Percentiles rank a stretch among this genome's conserved stretches.
Conservation (phyloP, 2,113 vertebrate species). For the Hemibagrus wyckioides region DNA sequence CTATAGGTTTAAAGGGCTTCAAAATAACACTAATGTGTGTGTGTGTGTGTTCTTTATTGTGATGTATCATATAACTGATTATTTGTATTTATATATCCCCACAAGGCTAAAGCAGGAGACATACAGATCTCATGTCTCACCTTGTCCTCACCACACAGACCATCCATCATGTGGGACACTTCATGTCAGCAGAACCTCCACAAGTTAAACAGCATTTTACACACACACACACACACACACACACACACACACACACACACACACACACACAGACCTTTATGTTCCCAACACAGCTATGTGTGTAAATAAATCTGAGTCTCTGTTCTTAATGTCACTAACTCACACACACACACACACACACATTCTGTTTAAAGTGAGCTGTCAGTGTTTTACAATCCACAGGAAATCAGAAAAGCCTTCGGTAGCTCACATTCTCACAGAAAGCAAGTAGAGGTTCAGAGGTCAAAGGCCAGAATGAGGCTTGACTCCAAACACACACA, state of each 20-base stretch:
- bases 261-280: background rate
- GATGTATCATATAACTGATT: background rate
- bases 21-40: background rate
- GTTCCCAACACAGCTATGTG: background rate
- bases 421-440: conserved; percentile 67
- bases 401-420: conserved; percentile 71
- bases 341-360: background rate
- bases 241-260: background rate
- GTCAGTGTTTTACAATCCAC: conserved; percentile 29
- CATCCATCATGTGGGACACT: conserved; percentile 3
- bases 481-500: conserved; percentile 54
- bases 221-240: background rate
- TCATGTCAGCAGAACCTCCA: background rate
- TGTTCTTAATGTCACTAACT: background rate
- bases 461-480: conserved; percentile 74
- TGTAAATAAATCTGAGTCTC: no score
- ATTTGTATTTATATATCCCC: background rate
- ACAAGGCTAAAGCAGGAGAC: background rate
- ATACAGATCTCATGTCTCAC: background rate
- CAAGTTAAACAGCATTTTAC: background rate
- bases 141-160: background rate
- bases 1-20: background rate
- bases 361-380: background rate
- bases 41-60: background rate
- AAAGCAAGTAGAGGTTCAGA: conserved; percentile 61